A percentile compares a stretch with the other conserved stretches of the same genome.
Conservation (phyloP, 2,113 vertebrate species). For the Heptranchias perlo region DNA sequence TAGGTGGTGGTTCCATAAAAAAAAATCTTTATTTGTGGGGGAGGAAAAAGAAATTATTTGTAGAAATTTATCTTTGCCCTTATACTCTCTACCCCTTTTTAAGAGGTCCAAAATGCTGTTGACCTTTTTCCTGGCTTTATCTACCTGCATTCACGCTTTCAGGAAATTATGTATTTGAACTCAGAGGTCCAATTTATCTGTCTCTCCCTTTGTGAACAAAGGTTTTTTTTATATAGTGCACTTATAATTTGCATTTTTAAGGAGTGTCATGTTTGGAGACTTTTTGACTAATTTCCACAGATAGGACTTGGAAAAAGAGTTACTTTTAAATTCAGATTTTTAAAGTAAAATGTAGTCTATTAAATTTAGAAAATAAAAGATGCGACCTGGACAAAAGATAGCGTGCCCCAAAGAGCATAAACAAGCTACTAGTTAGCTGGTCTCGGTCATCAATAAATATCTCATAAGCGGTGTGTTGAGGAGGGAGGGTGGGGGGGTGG, state of each 20-base stretch:
- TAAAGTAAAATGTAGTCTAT: background rate
- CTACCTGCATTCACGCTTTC: background rate
- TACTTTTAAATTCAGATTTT: background rate
- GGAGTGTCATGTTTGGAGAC: background rate
- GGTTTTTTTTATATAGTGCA: background rate
- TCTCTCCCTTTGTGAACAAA: background rate
- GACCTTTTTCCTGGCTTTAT: background rate
- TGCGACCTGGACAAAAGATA: background rate
- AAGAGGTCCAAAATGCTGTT: background rate
- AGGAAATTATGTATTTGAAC: too few species aligned
- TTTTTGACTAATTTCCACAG: background rate
- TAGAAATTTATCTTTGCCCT: background rate
- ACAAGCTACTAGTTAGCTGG: background rate
- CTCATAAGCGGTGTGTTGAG: background rate
- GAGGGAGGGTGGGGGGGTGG: background rate
- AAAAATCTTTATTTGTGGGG: background rate
- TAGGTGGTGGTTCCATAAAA: background rate
- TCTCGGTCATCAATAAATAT: background rate
- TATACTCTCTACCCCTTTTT: background rate
- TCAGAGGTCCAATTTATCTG: background rate
- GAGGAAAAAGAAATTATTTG: background rate
- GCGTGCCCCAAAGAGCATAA: background rate
- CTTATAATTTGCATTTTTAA: background rate
- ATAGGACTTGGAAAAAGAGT: background rate
- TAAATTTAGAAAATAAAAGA: background rate